phyloP scores from a whole-genome alignment of 2,797 vertebrate species.

The Hephaestus fuliginosus region DNA sequence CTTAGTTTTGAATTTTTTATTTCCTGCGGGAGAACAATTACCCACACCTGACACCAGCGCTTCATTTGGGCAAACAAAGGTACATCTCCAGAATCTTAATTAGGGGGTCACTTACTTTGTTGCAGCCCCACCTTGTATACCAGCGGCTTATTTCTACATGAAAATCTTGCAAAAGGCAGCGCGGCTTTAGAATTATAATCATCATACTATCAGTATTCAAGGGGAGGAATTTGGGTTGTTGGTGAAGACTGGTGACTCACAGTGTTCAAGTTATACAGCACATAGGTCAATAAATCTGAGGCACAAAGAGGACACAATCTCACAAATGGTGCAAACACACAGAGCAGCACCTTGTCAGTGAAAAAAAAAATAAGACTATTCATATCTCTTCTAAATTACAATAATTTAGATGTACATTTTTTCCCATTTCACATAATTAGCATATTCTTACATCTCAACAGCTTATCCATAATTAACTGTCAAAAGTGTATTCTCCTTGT shows the following conservation, averaged over 20 bases:
- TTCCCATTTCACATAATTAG: not conserved
- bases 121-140: slow-evolving; percentile 17
- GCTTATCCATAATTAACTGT: not conserved
- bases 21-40: slow-evolving; percentile 31
- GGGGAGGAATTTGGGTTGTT: not conserved
- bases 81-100: slow-evolving; percentile 43
- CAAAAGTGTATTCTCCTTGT: not conserved
- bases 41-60: slow-evolving; percentile 25
- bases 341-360: not conserved
- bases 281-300: not conserved
- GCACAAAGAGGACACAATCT: not conserved
- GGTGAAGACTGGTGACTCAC: not conserved
- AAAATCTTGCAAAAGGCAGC: not conserved
- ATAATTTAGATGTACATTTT: not conserved
- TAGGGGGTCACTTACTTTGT: slow-evolving; percentile 12
- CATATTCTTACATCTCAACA: not conserved
- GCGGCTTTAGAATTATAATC: slow-evolving; percentile 28
- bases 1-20: slow-evolving; percentile 11
- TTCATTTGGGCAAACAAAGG: slow-evolving; percentile 17
- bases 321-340: not conserved
- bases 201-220: slow-evolving; percentile 28
- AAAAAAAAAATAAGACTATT: not conserved
- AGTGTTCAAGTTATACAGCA: not conserved
- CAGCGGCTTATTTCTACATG: not conserved
- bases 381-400: not conserved